These are phyloP conservation scores for Enteromius anoplus DNA, from an alignment of 2,797 vertebrate genomes.

Conservation along the genomic window DNA sequence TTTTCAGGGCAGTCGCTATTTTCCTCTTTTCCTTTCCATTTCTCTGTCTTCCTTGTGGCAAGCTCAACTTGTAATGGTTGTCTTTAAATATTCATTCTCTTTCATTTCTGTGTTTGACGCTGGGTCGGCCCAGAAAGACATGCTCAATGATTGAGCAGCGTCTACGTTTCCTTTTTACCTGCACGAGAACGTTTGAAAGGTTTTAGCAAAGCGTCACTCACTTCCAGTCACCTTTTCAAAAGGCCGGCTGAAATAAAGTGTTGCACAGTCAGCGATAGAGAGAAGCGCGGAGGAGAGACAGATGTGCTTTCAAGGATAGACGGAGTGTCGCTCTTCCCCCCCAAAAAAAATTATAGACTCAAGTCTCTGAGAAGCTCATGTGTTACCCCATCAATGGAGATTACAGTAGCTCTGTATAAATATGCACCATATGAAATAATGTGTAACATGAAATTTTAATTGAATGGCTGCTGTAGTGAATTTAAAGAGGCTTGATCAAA, in stretches of 20 bases:
- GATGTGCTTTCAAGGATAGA: slow-evolving; percentile 38
- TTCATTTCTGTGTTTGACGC: slow-evolving; percentile 58
- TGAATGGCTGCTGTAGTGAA: background rate
- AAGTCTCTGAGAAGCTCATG: slow-evolving; percentile 1
- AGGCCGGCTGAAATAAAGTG: slow-evolving; percentile 41
- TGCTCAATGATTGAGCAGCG: slow-evolving; percentile 58
- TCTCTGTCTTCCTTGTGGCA: slow-evolving; percentile 57
- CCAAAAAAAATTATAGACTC: slow-evolving; percentile 35
- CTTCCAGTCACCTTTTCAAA: slow-evolving; percentile 61
- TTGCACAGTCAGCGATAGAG: slow-evolving; percentile 59
- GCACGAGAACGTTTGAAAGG: slow-evolving; percentile 59
- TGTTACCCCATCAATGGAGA: slow-evolving; percentile 26
- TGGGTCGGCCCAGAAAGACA: slow-evolving; percentile 58
- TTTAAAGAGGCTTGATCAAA: slow-evolving; percentile 15
- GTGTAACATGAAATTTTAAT: slow-evolving; percentile 9
- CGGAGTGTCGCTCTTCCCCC: slow-evolving; percentile 9
- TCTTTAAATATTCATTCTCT: slow-evolving; percentile 66
- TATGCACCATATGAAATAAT: slow-evolving; percentile 10
- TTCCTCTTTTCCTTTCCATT: slow-evolving; percentile 51
- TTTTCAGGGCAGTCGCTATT: slow-evolving; percentile 56
- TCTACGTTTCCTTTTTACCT: slow-evolving; percentile 53
- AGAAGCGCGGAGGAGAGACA: slow-evolving; percentile 41
- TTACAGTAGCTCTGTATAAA: slow-evolving; percentile 26
- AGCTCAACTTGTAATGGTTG: slow-evolving; percentile 59
- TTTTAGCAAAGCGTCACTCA: slow-evolving; percentile 64